Conservation (phyloP, 2,888 invertebrate species). For the Frankliniella intonsa region DNA sequence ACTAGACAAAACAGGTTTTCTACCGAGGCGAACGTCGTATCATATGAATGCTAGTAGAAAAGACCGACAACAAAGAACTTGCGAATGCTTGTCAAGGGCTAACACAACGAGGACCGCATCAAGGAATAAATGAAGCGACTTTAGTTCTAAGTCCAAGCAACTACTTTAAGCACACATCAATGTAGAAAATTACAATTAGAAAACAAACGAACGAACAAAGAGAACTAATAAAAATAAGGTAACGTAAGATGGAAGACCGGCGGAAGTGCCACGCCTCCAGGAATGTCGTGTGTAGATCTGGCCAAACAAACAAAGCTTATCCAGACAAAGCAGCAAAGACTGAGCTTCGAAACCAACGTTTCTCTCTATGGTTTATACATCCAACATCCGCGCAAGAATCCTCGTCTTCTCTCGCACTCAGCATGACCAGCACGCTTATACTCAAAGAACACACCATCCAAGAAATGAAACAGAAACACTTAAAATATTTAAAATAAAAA, state of each 20-base stretch:
- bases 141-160: not conserved
- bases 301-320: not conserved
- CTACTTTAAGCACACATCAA: slow-evolving; percentile 24
- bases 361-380: not conserved
- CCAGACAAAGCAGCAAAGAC: not conserved
- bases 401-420: not conserved
- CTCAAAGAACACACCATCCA: not conserved
- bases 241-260: not conserved
- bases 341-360: no score
- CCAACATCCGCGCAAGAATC: not conserved
- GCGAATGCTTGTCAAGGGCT: not conserved
- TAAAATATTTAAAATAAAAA: slow-evolving; percentile 16
- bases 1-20: no score
- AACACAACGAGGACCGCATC: not conserved
- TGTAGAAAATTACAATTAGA: not conserved
- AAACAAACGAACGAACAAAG: not conserved
- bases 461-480: not conserved
- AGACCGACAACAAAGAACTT: no score
- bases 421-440: slow-evolving; percentile 7
- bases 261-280: not conserved
- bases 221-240: not conserved
- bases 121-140: not conserved
- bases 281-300: not conserved
- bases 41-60: no score
- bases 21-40: no score